Evolutionary conservation across 2,113 vertebrate species (phyloP).

Genomic region (Sterrhoptilus dennistouni): DNA sequence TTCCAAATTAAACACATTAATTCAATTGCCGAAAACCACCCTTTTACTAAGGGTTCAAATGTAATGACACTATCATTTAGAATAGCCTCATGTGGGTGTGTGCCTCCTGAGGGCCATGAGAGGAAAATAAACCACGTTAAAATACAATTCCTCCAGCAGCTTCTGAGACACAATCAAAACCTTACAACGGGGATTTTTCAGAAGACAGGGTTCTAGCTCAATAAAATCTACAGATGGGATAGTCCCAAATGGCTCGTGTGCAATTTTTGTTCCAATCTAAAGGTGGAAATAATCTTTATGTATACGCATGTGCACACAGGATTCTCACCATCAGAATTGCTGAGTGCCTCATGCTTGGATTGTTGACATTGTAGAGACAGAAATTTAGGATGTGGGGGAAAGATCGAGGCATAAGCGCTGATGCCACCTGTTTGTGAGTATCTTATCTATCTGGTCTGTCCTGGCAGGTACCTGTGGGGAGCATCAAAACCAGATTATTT

Average conservation of each 20-base stretch:
- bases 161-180: slow-evolving; percentile 1
- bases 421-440: background rate
- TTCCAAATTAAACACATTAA: slow-evolving; percentile 31
- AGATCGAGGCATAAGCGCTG: background rate
- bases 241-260: background rate
- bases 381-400: background rate
- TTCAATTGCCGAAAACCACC: background rate
- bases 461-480: background rate
- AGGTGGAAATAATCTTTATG: slow-evolving; percentile 2
- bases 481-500: background rate
- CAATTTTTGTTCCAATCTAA: slow-evolving; percentile 30
- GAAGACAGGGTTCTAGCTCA: slow-evolving; percentile 16
- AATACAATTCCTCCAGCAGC: slow-evolving; percentile 36
- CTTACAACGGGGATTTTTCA: slow-evolving; percentile 36
- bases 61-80: slow-evolving; percentile 42
- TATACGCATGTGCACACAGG: background rate
- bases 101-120: background rate
- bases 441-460: background rate
- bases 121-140: slow-evolving; percentile 56
- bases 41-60: slow-evolving; percentile 47
- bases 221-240: slow-evolving; percentile 25
- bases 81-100: slow-evolving; percentile 49
- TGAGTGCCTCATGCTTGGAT: background rate
- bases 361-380: background rate
- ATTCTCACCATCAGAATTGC: background rate